Base-by-base conservation (phyloP, 1,140 invertebrate genomes). In the Penaeus indicus region DNA sequence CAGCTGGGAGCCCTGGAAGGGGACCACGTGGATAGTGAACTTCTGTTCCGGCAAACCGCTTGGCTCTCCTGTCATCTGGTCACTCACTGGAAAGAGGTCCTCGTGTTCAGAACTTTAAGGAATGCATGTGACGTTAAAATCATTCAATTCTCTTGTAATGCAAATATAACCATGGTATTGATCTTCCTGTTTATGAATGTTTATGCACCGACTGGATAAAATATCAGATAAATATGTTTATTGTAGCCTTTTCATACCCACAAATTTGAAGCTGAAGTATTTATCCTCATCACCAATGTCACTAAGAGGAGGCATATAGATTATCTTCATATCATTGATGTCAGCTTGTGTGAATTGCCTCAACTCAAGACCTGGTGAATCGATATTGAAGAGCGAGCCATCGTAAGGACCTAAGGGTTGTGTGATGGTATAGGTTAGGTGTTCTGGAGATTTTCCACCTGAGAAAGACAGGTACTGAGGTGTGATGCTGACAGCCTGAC, bases 271-370 rank as follows among this genome's bases (percentile, higher is more conserved):
- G 62, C 88, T 91, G 69, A 85, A 89, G 21, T 86, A 77, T 85
- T 88, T 87, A 77, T 91, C 90, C 11, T 84, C 81, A 54, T 87
- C 77, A 27, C 88, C 88, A 42, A 91, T 88, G 64, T 88, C 86
- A 62, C 72, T 81, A 25, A 91, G 85, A 8, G 93, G 93, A 22
- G 93, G 93, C 88, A 93, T 93, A 87, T 93, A 94, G 3, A 93
- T 93, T 61, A 94, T 94, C 90, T 93, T 94, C 64, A 94, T 90
- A 82, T 93, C 92, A 84, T 92, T 89, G 13, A 94, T 90, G 89
- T 94, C 94, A 81, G 92, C 91, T 90, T 94, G 93, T 69, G 92
- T 92, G 90, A 94, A 94, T 13, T 93, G 92, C 32, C 86, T 91
- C 60, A 94, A 91, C 72, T 92, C 92, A 60, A 92, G 84, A 78